Conservation (phyloP, 2,797 vertebrate genomes). For the Megalops cyprinoides region DNA sequence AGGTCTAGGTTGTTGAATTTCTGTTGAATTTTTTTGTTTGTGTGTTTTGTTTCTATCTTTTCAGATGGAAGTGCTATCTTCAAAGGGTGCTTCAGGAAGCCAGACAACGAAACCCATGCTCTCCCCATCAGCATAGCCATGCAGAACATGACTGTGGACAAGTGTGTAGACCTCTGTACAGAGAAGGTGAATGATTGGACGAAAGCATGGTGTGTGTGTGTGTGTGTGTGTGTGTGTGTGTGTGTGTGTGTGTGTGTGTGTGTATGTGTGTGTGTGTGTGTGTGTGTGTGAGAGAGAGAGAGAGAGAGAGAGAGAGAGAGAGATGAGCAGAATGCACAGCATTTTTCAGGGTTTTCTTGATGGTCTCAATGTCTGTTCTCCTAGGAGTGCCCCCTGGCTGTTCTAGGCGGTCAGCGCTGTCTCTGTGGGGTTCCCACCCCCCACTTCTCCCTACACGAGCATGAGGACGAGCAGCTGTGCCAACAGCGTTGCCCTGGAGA, state of each 20-base stretch:
- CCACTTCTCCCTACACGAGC: conserved; percentile 88
- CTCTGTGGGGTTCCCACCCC: conserved; percentile 91
- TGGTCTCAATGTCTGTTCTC: conserved; percentile 10
- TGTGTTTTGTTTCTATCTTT: conserved; percentile 40
- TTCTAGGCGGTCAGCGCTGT: conserved; percentile 83
- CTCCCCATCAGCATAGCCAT: conserved; percentile 81
- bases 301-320: no score
- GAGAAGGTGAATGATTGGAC: conserved; percentile 91
- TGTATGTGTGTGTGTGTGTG: no score
- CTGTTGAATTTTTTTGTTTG: background rate
- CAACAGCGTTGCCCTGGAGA: conserved; percentile 84
- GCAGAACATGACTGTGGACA: conserved; percentile 95
- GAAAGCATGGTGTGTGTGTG: no score
- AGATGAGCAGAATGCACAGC: no score
- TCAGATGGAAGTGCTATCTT: conserved; percentile 94
- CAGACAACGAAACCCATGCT: conserved; percentile 85
- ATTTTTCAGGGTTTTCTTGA: conserved; percentile 23
- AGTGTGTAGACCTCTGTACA: conserved; percentile 93
- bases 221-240: no score
- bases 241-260: no score
- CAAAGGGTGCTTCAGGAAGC: conserved; percentile 89
- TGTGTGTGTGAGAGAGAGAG: no score
- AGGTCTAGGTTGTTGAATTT: no score
- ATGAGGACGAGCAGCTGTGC: conserved; percentile 89
- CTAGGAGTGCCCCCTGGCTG: conserved; percentile 89